A percentile compares a stretch with the other conserved stretches of the same genome.
Conservation (phyloP, 2,113 vertebrate genomes). For the Siniperca knerii region DNA sequence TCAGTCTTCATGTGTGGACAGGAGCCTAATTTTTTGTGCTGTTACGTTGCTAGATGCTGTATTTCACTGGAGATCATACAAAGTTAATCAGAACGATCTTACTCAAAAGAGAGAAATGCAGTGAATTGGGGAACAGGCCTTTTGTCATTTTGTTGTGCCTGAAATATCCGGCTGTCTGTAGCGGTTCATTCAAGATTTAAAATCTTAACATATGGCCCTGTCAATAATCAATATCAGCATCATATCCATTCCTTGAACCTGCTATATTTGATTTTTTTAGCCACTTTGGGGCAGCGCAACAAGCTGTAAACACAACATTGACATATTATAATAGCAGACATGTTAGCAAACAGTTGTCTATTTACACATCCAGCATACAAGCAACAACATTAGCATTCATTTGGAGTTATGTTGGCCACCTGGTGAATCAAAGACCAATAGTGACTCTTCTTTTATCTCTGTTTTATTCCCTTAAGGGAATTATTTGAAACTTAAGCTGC, state of each 20-base stretch:
- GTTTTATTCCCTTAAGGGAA: not conserved
- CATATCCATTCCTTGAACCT: not conserved
- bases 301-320: not conserved
- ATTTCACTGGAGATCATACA: not conserved
- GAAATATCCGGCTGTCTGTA: not conserved
- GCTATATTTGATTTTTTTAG: not conserved
- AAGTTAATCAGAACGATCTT: not conserved
- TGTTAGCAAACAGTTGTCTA: not conserved
- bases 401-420: not conserved
- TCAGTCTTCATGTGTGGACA: slow-evolving; percentile 25
- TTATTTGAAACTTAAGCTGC: not conserved
- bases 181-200: not conserved
- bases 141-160: not conserved
- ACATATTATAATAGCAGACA: too few species aligned
- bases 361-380: not conserved
- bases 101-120: not conserved
- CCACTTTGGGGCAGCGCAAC: not conserved
- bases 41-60: not conserved
- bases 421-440: not conserved
- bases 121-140: not conserved
- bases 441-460: too few species aligned
- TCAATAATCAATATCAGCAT: not conserved
- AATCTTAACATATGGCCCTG: not conserved
- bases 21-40: not conserved
- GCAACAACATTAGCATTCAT: not conserved